These are phyloP conservation scores for Siniperca knerii DNA, from an alignment of 2,113 vertebrate species.

Conservation along the genomic window DNA sequence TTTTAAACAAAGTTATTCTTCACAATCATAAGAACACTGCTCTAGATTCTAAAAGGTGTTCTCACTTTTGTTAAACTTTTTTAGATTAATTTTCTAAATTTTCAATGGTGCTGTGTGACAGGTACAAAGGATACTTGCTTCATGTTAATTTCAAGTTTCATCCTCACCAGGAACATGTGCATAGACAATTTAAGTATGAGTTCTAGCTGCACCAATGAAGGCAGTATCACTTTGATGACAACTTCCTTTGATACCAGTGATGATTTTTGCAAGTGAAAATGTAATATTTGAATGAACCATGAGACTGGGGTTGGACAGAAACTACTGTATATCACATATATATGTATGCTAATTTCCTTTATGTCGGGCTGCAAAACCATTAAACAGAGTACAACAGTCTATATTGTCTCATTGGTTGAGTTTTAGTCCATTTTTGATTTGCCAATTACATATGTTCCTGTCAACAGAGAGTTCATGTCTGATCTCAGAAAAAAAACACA, in stretches of 20 bases:
- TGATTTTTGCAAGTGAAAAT: slow-evolving; percentile 14
- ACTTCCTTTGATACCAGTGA: neutral
- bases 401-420: neutral
- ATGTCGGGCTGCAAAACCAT: slow-evolving; percentile 50
- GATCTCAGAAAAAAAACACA: neutral
- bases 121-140: neutral
- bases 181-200: neutral
- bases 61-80: neutral
- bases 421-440: neutral
- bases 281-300: slow-evolving; percentile 1
- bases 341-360: slow-evolving; percentile 41
- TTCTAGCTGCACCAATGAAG: slow-evolving; percentile 5
- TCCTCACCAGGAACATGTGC: neutral
- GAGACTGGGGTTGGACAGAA: neutral
- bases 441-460: neutral
- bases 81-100: neutral
- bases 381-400: slow-evolving; percentile 57
- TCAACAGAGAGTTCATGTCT: neutral
- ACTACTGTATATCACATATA: slow-evolving; percentile 21
- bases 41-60: neutral
- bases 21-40: neutral
- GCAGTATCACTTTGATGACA: slow-evolving; percentile 21
- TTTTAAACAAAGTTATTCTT: slow-evolving; percentile 1
- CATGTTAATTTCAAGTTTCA: neutral
- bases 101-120: slow-evolving; percentile 9